Percentiles rank a stretch among this genome's conserved stretches.
These are phyloP conservation scores for Drosophila testacea DNA, from an alignment of 2,888 invertebrate species.

Conservation along the genomic window DNA sequence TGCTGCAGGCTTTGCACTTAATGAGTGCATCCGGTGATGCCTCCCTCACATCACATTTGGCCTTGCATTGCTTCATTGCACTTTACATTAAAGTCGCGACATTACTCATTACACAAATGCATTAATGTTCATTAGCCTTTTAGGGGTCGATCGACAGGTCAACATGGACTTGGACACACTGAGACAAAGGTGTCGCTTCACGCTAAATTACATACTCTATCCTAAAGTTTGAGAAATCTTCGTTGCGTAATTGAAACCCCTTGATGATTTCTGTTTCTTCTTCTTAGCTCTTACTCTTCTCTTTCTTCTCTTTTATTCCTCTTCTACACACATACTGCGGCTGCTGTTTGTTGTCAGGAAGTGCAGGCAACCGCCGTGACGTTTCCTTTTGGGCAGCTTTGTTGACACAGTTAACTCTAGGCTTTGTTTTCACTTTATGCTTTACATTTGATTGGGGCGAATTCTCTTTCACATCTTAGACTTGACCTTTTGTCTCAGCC, in stretches of 20 bases:
- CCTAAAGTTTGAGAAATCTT: slow-evolving; percentile 17
- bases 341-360: slow-evolving; percentile 60
- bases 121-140: slow-evolving; percentile 75
- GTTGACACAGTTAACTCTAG: slow-evolving; percentile 52
- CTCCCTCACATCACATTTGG: slow-evolving; percentile 25
- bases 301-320: slow-evolving; percentile 10
- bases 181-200: slow-evolving; percentile 73
- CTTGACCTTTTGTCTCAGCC: slow-evolving; percentile 66
- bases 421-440: slow-evolving; percentile 46
- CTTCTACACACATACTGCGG: slow-evolving; percentile 4
- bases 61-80: slow-evolving; percentile 78
- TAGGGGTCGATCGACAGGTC: slow-evolving; percentile 62
- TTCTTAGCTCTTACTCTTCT: not conserved
- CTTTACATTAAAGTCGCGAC: slow-evolving; percentile 78
- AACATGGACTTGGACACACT: slow-evolving; percentile 13
- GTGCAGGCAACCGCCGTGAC: slow-evolving; percentile 78
- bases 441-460: slow-evolving; percentile 46
- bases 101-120: slow-evolving; percentile 64
- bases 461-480: slow-evolving; percentile 58
- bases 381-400: slow-evolving; percentile 62
- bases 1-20: slow-evolving; percentile 68
- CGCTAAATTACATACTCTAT: slow-evolving; percentile 64
- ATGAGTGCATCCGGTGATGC: slow-evolving; percentile 74
- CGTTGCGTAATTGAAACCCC: slow-evolving; percentile 69
- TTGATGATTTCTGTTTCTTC: slow-evolving; percentile 13